Evolutionary conservation across 2,113 vertebrate species (phyloP).

Genomic region (Eretmochelys imbricata): DNA sequence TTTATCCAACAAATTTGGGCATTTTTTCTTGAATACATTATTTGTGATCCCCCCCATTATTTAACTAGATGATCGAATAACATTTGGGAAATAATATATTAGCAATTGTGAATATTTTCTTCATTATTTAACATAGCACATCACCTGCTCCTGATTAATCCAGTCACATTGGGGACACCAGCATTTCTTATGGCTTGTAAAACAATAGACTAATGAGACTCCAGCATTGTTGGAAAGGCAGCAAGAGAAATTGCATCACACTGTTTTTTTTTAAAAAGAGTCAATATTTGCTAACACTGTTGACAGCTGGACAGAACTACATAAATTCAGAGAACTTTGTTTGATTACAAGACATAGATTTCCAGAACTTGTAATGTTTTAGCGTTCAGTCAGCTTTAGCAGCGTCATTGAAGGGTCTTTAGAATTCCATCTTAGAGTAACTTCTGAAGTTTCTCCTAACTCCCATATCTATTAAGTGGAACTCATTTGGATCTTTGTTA

Average conservation of each 20-base stretch:
- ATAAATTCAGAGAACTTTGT: background rate
- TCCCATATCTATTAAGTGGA: background rate
- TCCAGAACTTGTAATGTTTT: background rate
- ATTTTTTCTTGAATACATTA: slow-evolving; percentile 61
- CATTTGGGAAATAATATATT: slow-evolving; percentile 45
- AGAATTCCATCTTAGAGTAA: background rate
- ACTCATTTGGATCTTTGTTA: background rate
- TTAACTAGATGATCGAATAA: slow-evolving; percentile 42
- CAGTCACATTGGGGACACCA: background rate
- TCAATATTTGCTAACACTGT: background rate
- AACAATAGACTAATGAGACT: slow-evolving; percentile 23
- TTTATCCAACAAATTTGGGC: slow-evolving; percentile 61
- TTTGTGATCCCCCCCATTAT: slow-evolving; percentile 40
- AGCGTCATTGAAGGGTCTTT: background rate
- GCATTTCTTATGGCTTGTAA: slow-evolving; percentile 15
- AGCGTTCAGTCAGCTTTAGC: background rate
- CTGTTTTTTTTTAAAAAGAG: background rate
- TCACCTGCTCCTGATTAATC: slow-evolving; percentile 21
- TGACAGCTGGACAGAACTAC: background rate
- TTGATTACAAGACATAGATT: background rate
- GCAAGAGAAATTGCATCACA: background rate
- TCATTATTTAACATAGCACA: background rate
- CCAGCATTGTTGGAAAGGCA: background rate
- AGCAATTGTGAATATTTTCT: slow-evolving; percentile 13
- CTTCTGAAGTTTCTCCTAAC: fast-evolving